Conservation (phyloP, 1,140 invertebrate species). For the Drosophila arizonae region DNA sequence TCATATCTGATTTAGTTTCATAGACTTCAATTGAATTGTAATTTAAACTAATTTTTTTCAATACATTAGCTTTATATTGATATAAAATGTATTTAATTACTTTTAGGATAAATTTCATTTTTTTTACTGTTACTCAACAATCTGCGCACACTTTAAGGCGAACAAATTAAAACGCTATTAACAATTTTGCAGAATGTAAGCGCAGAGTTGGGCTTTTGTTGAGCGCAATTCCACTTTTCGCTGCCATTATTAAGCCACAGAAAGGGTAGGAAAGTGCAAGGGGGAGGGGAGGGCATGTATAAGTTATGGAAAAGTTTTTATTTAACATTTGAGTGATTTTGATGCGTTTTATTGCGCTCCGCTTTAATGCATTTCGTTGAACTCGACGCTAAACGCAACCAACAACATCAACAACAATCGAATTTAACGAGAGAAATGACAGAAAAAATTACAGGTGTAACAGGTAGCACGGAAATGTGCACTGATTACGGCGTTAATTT, state of each 20-base stretch:
- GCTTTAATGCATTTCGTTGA: constrained; percentile 49
- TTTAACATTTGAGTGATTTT: constrained; percentile 60
- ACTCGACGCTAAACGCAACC: constrained; percentile 16
- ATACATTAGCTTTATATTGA: too few relatives aligned
- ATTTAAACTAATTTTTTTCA: too few relatives aligned
- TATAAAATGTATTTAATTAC: too few relatives aligned
- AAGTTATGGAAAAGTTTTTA: constrained; percentile 31
- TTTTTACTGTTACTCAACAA: too few relatives aligned
- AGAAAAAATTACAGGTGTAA: constrained; percentile 38
- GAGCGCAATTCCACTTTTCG: constrained; percentile 21
- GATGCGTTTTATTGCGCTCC: constrained; percentile 61
- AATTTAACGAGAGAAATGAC: neutral
- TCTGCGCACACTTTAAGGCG: neutral
- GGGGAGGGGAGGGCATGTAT: too few relatives aligned
- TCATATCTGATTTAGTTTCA: too few relatives aligned
- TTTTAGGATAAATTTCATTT: too few relatives aligned
- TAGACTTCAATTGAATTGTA: too few relatives aligned
- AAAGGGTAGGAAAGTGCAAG: too few relatives aligned
- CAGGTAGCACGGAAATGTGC: constrained; percentile 51
- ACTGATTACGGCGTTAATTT: constrained; percentile 58
- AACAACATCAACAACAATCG: constrained; percentile 15
- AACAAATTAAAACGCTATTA: constrained; percentile 21
- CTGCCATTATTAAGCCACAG: constrained; percentile 19
- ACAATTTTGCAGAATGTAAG: neutral
- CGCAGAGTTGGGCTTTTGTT: constrained; percentile 8